Conservation (phyloP, 1,140 invertebrate species). For the Ooceraea biroi region DNA sequence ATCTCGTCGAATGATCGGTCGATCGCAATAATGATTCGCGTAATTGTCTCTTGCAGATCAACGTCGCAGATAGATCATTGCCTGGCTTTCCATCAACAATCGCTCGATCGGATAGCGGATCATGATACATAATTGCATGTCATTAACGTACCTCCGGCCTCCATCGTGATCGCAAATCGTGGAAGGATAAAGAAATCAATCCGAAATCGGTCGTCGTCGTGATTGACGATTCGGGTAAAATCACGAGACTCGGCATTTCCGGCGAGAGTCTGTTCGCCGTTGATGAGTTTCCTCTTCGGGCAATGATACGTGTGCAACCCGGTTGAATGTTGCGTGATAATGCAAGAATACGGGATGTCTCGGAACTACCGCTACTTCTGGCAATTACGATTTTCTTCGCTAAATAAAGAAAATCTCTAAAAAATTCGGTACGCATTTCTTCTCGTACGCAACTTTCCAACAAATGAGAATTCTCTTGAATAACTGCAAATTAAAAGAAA, state of each 20-base stretch:
- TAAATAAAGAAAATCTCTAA: background rate
- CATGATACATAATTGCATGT: constrained; percentile 19
- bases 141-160: constrained; percentile 3
- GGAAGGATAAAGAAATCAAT: background rate
- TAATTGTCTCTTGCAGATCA: constrained; percentile 25
- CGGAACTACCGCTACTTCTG: background rate
- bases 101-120: background rate
- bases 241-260: background rate
- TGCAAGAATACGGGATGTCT: background rate
- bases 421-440: background rate
- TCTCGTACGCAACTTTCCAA: background rate
- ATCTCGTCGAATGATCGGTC: constrained; percentile 26
- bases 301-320: background rate
- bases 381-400: background rate
- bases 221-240: background rate
- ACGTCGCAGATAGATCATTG: constrained; percentile 41
- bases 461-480: background rate
- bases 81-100: background rate
- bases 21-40: constrained; percentile 43
- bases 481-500: background rate
- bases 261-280: background rate
- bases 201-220: background rate
- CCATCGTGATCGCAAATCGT: background rate
- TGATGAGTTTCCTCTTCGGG: background rate
- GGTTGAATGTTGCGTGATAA: background rate